phyloP scores from a whole-genome alignment of 2,797 vertebrate species.

The Philypnodon macrostomus region DNA sequence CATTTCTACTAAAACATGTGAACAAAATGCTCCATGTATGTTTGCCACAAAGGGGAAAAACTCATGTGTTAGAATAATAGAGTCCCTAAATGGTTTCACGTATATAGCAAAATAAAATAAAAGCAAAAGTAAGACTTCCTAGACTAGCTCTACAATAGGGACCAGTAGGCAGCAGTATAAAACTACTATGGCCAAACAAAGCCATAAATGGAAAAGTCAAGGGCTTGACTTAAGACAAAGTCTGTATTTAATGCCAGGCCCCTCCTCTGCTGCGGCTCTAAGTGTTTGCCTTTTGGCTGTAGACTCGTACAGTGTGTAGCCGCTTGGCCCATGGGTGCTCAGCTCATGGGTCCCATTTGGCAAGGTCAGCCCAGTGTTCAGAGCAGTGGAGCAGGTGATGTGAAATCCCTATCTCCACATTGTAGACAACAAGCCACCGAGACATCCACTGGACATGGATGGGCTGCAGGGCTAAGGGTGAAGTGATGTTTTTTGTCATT shows the following conservation, averaged over 20 bases:
- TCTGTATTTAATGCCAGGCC: constrained; percentile 1
- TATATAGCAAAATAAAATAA: too few species aligned
- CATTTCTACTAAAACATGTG: too few species aligned
- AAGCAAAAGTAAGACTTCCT: neutral
- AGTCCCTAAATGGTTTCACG: too few species aligned
- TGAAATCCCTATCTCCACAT: constrained; percentile 58
- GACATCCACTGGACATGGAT: constrained; percentile 5
- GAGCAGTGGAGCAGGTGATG: constrained; percentile 52
- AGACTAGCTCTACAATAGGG: neutral
- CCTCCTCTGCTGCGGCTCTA: neutral
- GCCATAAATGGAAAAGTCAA: constrained; percentile 4
- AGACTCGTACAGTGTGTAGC: constrained; percentile 18
- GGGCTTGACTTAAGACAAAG: neutral
- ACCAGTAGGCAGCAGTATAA: neutral
- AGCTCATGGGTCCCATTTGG: constrained; percentile 34
- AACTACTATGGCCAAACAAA: constrained; percentile 2
- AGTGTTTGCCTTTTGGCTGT: constrained; percentile 12
- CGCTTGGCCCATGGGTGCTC: constrained; percentile 10
- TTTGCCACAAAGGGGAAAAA: too few species aligned
- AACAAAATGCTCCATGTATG: too few species aligned
- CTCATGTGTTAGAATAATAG: too few species aligned
- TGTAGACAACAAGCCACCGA: constrained; percentile 31
- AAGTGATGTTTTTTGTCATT: constrained; percentile 21
- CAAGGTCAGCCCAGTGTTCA: constrained; percentile 26
- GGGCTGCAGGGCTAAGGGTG: constrained; percentile 1